phyloP scores from a whole-genome alignment of 2,797 vertebrate species.

The Euphonia xanthogaster region DNA sequence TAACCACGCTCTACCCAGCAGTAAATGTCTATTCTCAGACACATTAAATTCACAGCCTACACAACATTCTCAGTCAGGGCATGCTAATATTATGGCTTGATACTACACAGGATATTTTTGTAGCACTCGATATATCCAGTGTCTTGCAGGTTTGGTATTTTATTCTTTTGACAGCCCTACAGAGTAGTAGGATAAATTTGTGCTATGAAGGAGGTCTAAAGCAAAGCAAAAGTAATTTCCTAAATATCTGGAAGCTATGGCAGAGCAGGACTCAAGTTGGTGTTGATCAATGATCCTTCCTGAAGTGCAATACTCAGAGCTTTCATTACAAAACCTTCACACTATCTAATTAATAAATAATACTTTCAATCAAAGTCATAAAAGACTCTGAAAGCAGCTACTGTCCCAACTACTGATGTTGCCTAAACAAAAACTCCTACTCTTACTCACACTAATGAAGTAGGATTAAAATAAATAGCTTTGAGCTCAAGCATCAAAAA shows the following conservation, averaged over 20 bases:
- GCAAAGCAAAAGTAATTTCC: not conserved
- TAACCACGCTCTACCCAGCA: not conserved
- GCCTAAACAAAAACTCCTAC: not conserved
- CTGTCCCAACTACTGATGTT: not conserved
- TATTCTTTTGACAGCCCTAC: not conserved
- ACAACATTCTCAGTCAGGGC: conserved; percentile 9
- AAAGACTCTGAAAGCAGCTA: not conserved
- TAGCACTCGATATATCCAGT: not conserved
- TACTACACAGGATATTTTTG: conserved; percentile 46
- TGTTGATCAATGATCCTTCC: not conserved
- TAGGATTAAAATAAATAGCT: not conserved
- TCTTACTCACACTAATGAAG: not conserved
- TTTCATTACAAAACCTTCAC: not conserved
- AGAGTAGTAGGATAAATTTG: not conserved
- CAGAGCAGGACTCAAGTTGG: not conserved
- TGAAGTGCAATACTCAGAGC: not conserved
- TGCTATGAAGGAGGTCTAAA: not conserved
- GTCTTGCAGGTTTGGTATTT: conserved; percentile 5
- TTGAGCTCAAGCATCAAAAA: not conserved
- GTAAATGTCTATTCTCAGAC: not conserved
- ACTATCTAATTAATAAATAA: not conserved
- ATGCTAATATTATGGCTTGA: conserved; percentile 36
- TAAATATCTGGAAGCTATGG: not conserved
- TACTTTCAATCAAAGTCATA: not conserved
- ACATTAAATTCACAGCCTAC: conserved; percentile 27